Base-by-base conservation (phyloP, 2,888 invertebrate genomes). In the Uloborus plumipes region DNA sequence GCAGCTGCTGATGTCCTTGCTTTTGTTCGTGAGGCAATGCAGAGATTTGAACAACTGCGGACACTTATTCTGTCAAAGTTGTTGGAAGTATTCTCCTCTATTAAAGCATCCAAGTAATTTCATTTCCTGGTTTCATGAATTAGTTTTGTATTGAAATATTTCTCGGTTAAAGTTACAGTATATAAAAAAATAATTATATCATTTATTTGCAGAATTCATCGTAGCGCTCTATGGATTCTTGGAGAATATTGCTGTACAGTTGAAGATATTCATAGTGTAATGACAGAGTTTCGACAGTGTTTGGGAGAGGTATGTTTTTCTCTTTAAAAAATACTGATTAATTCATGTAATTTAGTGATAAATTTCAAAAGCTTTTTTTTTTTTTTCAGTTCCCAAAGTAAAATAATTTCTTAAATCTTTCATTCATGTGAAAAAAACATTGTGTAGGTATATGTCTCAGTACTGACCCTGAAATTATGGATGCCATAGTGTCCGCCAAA, bases 11-110 rank as follows among this genome's bases (percentile, higher is more conserved):
- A 99, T 90, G 98, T 99, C 16, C 91, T 99, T 85, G 92, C 97
- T 77, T 99, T 99, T 90, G 93, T 99, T 69, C 92, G 99, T 31
- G 96, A 98, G 89, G 98, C 98, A n/a, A 94, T 99, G 86, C 96
- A 98, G 88, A 93, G 95, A 88, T 97, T 97, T 90, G 94, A 95
- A 47, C 91, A 93, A 85, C 91, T 99, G 18, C 91, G 94, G 81
- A 92, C 93, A 0, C 91, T 94, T 0, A 95, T 99, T 85, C 94
- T 98, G 85, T 93, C 95, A 86, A 90, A 90, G 90, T 90, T 95
- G 0, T 88, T 95, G 83, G 95, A 98, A 89, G 93, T 94, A 2
- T 95, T 98, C 88, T 92, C 94, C 0, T 92, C 93, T 83, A 96
- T 99, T 87, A 94, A 94, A 87, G 94, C 95, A n/a, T 94, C 95